phyloP scores from a whole-genome alignment of 1,140 invertebrate genomes.

The Drosophila mayri region DNA sequence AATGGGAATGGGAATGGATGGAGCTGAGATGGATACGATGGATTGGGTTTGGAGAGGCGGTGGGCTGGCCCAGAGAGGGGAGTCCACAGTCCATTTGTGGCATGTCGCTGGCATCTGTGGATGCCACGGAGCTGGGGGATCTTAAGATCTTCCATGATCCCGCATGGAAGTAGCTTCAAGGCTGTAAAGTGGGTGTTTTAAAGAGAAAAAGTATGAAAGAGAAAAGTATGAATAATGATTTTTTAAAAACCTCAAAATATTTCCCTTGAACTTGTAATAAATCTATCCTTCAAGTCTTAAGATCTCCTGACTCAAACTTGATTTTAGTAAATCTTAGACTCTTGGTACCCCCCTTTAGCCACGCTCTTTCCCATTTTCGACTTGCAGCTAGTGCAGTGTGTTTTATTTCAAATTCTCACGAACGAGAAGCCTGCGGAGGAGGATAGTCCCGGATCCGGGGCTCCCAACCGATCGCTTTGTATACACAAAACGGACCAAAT shows the following conservation, averaged over 20 bases:
- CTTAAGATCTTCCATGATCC: conserved; percentile 25
- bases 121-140: conserved; percentile 3
- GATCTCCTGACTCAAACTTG: not conserved
- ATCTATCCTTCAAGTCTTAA: no score
- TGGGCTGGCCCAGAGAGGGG: not conserved
- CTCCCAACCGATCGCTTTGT: conserved; percentile 45
- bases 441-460: conserved; percentile 20
- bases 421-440: conserved; percentile 35
- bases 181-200: not conserved
- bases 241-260: not conserved
- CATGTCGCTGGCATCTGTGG: conserved; percentile 69
- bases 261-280: not conserved
- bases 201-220: no score
- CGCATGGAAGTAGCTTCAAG: not conserved
- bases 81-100: conserved; percentile 73
- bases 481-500: conserved; percentile 59
- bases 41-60: conserved; percentile 1
- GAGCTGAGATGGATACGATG: conserved; percentile 26
- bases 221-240: not conserved
- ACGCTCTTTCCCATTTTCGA: not conserved
- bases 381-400: conserved; percentile 58
- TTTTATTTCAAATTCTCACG: conserved; percentile 80
- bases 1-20: conserved; percentile 19
- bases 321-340: not conserved
- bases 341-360: conserved; percentile 8